A percentile compares a stretch with the other conserved stretches of the same genome.
Conservation (phyloP, 2,888 invertebrate genomes). For the Coelogynopora nodosa region DNA sequence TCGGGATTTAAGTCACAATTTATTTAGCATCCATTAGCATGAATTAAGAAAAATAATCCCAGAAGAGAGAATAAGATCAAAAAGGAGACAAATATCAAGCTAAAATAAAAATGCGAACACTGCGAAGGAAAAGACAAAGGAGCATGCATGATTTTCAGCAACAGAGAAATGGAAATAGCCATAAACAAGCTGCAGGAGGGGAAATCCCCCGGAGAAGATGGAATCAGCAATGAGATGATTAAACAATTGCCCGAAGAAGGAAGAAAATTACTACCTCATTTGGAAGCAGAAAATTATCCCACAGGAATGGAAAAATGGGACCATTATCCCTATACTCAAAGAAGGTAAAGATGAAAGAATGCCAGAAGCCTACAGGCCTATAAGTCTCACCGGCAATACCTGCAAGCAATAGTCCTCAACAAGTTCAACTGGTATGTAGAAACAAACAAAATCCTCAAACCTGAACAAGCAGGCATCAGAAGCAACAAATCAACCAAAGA, state of each 20-base stretch:
- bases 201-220: slow-evolving; percentile 30
- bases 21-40: too few relatives aligned
- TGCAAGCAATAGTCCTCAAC: slow-evolving; percentile 33
- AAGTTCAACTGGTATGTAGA: slow-evolving; percentile 14
- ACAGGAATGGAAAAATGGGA: slow-evolving; percentile 26
- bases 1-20: too few relatives aligned
- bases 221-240: slow-evolving; percentile 29
- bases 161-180: slow-evolving; percentile 5
- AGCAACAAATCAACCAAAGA: neutral
- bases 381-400: slow-evolving; percentile 17
- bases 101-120: neutral
- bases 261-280: neutral
- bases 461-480: slow-evolving; percentile 31
- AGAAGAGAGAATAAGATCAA: neutral
- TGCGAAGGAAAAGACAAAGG: slow-evolving; percentile 8
- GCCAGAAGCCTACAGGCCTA: slow-evolving; percentile 1
- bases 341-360: neutral
- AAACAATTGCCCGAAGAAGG: slow-evolving; percentile 13
- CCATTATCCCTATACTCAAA: slow-evolving; percentile 31
- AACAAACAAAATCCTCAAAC: slow-evolving; percentile 1
- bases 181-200: neutral
- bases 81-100: neutral
- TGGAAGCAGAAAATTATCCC: neutral
- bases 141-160: slow-evolving; percentile 23
- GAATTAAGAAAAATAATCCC: slow-evolving; percentile 25